Base-by-base conservation (phyloP, 2,113 vertebrate species). In the Charina bottae region DNA sequence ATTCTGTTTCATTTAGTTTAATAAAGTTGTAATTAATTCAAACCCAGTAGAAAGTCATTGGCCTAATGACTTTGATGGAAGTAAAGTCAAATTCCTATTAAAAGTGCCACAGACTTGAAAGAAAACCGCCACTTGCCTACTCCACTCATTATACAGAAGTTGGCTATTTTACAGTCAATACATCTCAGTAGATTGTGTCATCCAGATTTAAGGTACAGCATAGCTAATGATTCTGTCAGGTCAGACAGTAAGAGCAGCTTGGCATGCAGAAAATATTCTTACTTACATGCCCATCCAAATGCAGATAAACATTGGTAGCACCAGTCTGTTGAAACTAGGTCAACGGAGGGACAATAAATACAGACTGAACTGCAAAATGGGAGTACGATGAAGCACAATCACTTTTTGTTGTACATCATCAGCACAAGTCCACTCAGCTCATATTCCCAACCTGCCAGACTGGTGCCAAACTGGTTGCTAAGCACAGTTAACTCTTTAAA, bases 1-100 rank as follows among this genome's bases (percentile, higher is more conserved):
- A 0, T 17, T 85, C 42, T 33, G 55, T 87, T 90, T 28, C 24
- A 83, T 60, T 88, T 88, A 92, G 26, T 92, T 88, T 60, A 88
- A 88, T 60, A 33, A 87, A 53, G 55, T 92, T 78, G 72, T 37
- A 92, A 89, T 92, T 83, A 89, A 89, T 60, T 83, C 37, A 58
- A 89, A 42, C 72, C 28, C 33, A 92, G 46, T 83, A 84, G 2
- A 37, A 59, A 60, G 46, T 89, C 78, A 84, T 89, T 92, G 72
- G 28, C 28, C 56, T 78, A 10, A n/a, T 89, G 59, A 56, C n/a
- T 62, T 89, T 84, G 56, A 92, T 89, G n/a, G 56, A 83, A 28
- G 6, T 49, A 21, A 56, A 53, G 19, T 24, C 59, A 72, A 24
- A 83, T 54, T 54, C 56, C 72, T 17, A 54, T 89, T 83, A 89